Conservation (phyloP, 1,140 invertebrate genomes). For the Lineus longissimus region DNA sequence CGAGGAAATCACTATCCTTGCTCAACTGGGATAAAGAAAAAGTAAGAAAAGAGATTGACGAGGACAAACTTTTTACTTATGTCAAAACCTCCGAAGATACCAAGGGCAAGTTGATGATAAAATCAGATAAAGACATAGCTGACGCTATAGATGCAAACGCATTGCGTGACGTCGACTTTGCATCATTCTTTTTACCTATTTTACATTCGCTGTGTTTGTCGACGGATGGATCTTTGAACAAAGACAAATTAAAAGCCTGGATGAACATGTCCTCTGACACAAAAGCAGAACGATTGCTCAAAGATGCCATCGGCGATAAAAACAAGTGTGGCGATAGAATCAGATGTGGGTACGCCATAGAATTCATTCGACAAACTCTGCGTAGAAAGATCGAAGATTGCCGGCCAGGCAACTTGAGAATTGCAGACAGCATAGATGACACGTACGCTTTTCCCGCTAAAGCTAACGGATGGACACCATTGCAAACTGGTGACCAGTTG, state of each 20-base stretch:
- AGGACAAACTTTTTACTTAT: neutral
- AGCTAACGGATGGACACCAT: neutral
- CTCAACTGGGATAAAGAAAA: neutral
- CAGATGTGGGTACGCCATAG: neutral
- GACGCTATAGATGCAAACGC: constrained; percentile 1
- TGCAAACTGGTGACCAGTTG: neutral
- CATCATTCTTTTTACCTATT: constrained; percentile 1
- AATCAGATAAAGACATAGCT: neutral
- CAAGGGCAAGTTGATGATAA: constrained; percentile 1
- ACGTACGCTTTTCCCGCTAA: neutral
- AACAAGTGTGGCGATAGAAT: neutral
- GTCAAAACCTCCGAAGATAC: neutral
- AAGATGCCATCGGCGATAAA: neutral
- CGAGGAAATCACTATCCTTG: neutral
- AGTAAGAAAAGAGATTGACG: neutral
- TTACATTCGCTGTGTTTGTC: constrained; percentile 1
- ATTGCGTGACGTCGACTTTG: constrained; percentile 1
- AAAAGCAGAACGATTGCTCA: neutral
- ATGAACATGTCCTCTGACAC: neutral
- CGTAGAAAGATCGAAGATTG: neutral
- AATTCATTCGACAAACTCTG: neutral
- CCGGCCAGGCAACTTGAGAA: neutral
- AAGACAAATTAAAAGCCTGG: neutral
- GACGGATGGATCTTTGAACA: neutral
- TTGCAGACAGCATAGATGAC: neutral